phyloP scores from a whole-genome alignment of 2,113 vertebrate species.

The Prunella fulvescens region DNA sequence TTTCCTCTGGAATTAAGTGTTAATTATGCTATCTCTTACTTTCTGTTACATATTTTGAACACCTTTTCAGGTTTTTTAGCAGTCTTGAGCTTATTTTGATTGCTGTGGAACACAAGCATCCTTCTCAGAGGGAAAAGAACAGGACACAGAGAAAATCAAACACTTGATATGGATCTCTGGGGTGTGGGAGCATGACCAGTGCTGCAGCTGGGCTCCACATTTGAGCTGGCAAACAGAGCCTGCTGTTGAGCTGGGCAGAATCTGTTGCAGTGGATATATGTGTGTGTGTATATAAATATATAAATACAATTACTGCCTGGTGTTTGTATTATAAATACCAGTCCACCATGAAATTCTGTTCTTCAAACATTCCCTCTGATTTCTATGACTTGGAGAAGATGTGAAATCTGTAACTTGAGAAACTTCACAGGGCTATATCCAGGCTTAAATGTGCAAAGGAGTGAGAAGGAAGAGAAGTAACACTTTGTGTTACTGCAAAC shows the following conservation, averaged over 20 bases:
- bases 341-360: background rate
- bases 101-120: background rate
- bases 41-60: background rate
- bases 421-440: background rate
- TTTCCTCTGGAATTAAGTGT: background rate
- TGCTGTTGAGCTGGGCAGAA: background rate
- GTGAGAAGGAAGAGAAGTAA: background rate
- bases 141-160: background rate
- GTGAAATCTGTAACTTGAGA: background rate
- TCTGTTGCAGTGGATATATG: background rate
- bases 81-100: background rate
- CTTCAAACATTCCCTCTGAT: background rate
- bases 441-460: background rate
- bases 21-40: background rate
- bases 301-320: background rate
- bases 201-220: background rate
- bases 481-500: too few relatives aligned
- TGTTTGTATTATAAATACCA: background rate
- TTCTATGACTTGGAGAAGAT: background rate
- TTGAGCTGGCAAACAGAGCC: background rate
- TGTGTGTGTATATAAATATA: background rate
- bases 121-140: background rate
- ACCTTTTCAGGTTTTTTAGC: background rate
- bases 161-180: fast-evolving
- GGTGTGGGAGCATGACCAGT: background rate